These are phyloP conservation scores for Xiphias gladius DNA, from an alignment of 2,113 vertebrate genomes.

Conservation along the genomic window DNA sequence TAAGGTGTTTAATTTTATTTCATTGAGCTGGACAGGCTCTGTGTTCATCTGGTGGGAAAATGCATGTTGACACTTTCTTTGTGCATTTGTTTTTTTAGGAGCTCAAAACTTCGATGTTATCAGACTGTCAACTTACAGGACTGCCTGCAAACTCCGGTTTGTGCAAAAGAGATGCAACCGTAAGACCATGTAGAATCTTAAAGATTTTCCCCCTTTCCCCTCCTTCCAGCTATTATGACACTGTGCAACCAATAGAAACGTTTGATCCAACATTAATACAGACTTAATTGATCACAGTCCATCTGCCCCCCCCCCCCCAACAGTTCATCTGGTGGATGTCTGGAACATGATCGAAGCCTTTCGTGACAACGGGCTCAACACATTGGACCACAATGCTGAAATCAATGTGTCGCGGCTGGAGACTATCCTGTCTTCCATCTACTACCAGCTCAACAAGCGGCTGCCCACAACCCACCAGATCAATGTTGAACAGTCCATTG, in stretches of 20 bases:
- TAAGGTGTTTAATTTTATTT: background rate
- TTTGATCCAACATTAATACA: constrained; percentile 12
- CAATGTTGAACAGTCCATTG: constrained; percentile 97
- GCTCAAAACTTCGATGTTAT: constrained; percentile 99
- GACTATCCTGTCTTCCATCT: constrained; percentile 97
- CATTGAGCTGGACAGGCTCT: background rate
- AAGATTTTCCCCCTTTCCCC: background rate
- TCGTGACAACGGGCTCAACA: constrained; percentile 97
- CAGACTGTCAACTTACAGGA: constrained; percentile 95
- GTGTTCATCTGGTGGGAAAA: background rate
- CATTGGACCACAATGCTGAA: constrained; percentile 92
- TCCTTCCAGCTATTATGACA: background rate
- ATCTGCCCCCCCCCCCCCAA: background rate
- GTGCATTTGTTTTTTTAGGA: constrained; percentile 79
- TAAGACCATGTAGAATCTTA: constrained; percentile 81
- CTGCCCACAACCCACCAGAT: constrained; percentile 98
- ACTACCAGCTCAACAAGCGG: constrained; percentile 98
- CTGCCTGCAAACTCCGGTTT: constrained; percentile 97
- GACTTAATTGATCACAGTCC: constrained; percentile 33
- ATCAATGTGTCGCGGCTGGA: constrained; percentile 98
- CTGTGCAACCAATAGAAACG: background rate
- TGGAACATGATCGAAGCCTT: constrained; percentile 99
- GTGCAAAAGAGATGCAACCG: constrained; percentile 97
- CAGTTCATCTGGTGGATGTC: constrained; percentile 98
- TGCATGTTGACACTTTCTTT: background rate